These are phyloP conservation scores for Anthophora plumipes DNA, from an alignment of 2,888 invertebrate species.

Conservation along the genomic window DNA sequence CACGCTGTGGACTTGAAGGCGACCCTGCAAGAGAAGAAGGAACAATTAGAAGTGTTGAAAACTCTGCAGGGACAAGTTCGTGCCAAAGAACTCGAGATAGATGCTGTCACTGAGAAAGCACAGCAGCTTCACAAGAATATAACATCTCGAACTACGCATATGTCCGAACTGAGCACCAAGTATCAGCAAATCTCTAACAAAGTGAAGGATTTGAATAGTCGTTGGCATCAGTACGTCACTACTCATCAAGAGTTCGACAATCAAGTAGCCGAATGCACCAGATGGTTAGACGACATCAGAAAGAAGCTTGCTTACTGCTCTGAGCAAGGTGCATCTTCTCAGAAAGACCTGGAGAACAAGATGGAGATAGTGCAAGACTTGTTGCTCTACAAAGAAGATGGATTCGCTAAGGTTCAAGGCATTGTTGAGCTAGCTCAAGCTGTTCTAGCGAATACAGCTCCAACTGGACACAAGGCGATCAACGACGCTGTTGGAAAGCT, in stretches of 20 bases:
- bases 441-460: slow-evolving; percentile 95
- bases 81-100: slow-evolving; percentile 96
- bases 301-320: slow-evolving; percentile 95
- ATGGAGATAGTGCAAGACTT: slow-evolving; percentile 94
- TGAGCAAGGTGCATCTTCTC: slow-evolving; percentile 92
- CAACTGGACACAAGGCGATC: slow-evolving; percentile 93
- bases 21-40: slow-evolving; percentile 92
- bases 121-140: slow-evolving; percentile 92
- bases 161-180: slow-evolving; percentile 95
- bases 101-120: slow-evolving; percentile 95
- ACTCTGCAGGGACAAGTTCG: slow-evolving; percentile 94
- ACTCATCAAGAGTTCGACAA: slow-evolving; percentile 95
- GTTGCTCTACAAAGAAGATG: slow-evolving; percentile 96
- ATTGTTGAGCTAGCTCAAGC: slow-evolving; percentile 96
- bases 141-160: slow-evolving; percentile 91
- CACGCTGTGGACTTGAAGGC: slow-evolving; percentile 95
- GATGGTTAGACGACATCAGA: slow-evolving; percentile 93
- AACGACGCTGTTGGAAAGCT: slow-evolving; percentile 92
- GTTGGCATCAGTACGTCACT: slow-evolving; percentile 96
- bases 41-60: slow-evolving; percentile 92
- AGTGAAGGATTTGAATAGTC: slow-evolving; percentile 94
- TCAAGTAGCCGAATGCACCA: slow-evolving; percentile 91
- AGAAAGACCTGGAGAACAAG: slow-evolving; percentile 94
- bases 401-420: slow-evolving; percentile 93
- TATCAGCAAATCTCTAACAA: slow-evolving; percentile 96